Conservation (phyloP, 2,113 vertebrate genomes). For the Phaethon lepturus region DNA sequence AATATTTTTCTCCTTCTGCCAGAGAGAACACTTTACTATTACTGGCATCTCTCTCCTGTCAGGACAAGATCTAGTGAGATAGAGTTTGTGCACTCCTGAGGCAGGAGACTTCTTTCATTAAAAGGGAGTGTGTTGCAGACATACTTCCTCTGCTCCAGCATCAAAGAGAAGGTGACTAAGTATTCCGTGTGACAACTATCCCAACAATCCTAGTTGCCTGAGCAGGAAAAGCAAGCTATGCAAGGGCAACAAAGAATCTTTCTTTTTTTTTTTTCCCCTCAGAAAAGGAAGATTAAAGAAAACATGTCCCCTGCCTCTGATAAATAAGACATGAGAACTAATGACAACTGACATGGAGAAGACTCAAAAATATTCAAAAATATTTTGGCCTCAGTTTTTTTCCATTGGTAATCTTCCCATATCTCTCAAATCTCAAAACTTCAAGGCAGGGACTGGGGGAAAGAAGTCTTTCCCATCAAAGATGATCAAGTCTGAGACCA, state of each 20-base stretch:
- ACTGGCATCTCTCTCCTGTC: neutral
- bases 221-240: neutral
- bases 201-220: neutral
- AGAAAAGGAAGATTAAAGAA: neutral
- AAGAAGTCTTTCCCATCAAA: neutral
- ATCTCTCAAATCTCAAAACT: neutral
- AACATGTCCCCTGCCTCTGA: accelerated
- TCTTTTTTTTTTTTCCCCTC: neutral
- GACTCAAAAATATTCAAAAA: neutral
- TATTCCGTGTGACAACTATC: neutral
- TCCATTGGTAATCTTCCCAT: neutral
- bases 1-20: neutral
- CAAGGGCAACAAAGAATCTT: neutral
- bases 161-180: neutral
- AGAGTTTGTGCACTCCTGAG: neutral
- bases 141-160: neutral
- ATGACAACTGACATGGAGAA: neutral
- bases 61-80: neutral
- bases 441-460: neutral
- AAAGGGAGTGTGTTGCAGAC: neutral
- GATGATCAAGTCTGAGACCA: neutral
- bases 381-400: neutral
- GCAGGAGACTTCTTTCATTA: neutral
- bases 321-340: neutral
- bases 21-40: neutral